Base-by-base conservation (phyloP, 2,113 vertebrate species). In the Lasiurus cinereus region DNA sequence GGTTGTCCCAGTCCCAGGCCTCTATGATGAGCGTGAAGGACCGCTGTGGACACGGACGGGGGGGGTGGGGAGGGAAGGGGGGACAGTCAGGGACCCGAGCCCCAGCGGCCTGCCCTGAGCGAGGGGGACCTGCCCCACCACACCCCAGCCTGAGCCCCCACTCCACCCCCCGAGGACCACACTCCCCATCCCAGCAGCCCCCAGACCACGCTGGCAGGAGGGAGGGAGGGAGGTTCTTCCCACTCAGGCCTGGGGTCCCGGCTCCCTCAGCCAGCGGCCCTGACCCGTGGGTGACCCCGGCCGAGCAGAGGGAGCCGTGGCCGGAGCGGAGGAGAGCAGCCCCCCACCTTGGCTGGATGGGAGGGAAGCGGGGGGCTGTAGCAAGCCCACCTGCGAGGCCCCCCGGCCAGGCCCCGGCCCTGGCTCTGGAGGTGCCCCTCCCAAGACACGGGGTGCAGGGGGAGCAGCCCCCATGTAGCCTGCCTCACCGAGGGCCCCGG, bases 1-100 rank as follows among this genome's bases (percentile, higher is more conserved):
- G 97, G 46, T 99, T 99, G 98, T 99, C 99, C 98, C 98, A 98
- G 97, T 99, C 99, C 99, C 99, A 99, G 33, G 99, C 99, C 97
- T 99, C 99, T 97, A 99, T 97, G 62, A 99, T 99, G 97, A 99
- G 98, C 0, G 99, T 99, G 98, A 99, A 99, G 0, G 99, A 99
- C 91, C 99, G 98, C 99, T 99, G 98, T 36, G 97, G 98, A 96
- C 97, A 96, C 80, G 98, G 36, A 39, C n/a, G n/a, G n/a, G n/a
- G 39, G 39, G 39, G 39, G 39, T 39, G 5, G 39, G 39, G 39
- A 5, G 5, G 39, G 39, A 39, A 85, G 85, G 85, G 96, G 88
- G 88, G 6, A 77, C 6, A 8, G 62, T 98, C 91, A 98, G 93
- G 88, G 1, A 39, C 29, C 29, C 1, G 7, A 0, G 33, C 36